These are phyloP conservation scores for Furcifer pardalis DNA, from an alignment of 2,797 vertebrate species.

Conservation along the genomic window DNA sequence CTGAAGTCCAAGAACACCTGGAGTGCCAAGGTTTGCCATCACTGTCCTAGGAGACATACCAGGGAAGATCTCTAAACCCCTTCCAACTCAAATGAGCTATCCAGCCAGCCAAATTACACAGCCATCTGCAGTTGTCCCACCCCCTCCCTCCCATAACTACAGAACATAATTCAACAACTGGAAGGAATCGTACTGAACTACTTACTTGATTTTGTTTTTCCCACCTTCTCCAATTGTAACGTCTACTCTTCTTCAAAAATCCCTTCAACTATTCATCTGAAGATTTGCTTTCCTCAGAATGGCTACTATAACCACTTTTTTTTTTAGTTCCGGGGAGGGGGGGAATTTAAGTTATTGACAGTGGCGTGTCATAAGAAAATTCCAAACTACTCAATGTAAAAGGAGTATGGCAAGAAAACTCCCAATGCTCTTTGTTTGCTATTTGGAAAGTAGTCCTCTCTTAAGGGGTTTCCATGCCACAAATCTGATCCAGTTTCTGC, in stretches of 20 bases:
- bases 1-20: too few species aligned
- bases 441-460: background rate
- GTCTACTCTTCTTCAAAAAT: background rate
- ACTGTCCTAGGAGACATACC: too few species aligned
- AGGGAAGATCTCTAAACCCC: too few species aligned
- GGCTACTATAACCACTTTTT: background rate
- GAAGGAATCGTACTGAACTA: background rate
- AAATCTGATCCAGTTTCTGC: background rate
- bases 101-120: background rate
- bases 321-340: background rate
- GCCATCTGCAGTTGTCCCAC: background rate
- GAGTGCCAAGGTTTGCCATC: too few species aligned
- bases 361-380: too few species aligned
- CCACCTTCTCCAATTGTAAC: background rate
- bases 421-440: too few species aligned
- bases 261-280: background rate
- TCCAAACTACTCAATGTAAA: background rate
- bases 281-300: background rate
- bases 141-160: background rate
- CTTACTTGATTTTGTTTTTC: background rate
- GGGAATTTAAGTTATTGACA: background rate
- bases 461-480: background rate
- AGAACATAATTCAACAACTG: background rate
- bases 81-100: too few species aligned
- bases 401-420: background rate